Base-by-base conservation (phyloP, 2,113 vertebrate genomes). In the Cavia porcellus region DNA sequence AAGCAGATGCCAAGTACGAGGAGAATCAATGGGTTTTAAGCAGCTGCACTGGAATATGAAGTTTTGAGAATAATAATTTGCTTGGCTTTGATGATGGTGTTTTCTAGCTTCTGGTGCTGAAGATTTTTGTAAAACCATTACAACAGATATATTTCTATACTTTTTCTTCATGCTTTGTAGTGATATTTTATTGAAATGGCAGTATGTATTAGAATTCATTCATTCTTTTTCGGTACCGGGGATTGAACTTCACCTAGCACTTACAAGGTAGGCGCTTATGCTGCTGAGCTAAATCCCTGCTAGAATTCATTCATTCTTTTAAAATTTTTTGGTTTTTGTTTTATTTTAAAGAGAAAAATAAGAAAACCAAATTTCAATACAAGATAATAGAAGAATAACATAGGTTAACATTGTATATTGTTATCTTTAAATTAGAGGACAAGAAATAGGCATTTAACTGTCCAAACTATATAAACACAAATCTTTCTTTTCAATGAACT, bases 81-180 rank as follows among this genome's bases (percentile, higher is more conserved):
- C n/a, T 79, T 47, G 55, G 42, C 68, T 90, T 74, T 96, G 92
- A 90, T 80, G 38, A 75, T 32, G 32, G 45, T 84, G 62, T 68
- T 90, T 94, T 94, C 89, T 92, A 90, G 82, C 4, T 94, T 94
- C 42, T 88, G 25, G 81, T 38, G 28, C 62, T 86, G 50, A 94
- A 82, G 52, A 70, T 50, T 90, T 14, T n/a, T 75, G 57, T 57
- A 72, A 64, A 82, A 38, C 13, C 11, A 62, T 66, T 88, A 61
- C 28, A 6, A 90, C 10, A 84, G 25, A 90, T 52, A 80, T 0
- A 87, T 32, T 47, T 92, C 86, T 84, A 38, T 7, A 90, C 38
- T 70, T 95, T 82, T 64, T 19, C 32, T 92, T 82, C 50, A 38
- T 82, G 30, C 13, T 77, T n/a, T 30, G 3, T 72, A 64, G 75